Base-by-base conservation (phyloP, 2,888 invertebrate species). In the Chirona hameri region DNA sequence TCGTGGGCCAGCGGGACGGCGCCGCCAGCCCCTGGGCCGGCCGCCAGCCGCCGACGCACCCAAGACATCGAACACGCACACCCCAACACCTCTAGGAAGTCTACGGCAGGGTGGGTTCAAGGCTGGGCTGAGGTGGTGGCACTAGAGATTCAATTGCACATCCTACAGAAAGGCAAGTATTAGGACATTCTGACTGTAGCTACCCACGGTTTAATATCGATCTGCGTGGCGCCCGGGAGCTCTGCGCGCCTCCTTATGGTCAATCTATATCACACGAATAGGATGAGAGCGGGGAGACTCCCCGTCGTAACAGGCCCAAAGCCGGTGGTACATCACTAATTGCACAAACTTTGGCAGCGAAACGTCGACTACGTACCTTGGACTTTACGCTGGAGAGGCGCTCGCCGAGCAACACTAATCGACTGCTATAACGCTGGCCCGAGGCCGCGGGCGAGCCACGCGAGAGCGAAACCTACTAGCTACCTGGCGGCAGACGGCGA, bases 301-400 rank as follows among this genome's bases (percentile, higher is more conserved):
- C 76, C 76, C 76, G 72, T 39, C 27, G n/a, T 27, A 76, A 76
- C 76, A 76, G 76, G 76, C 46, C 46, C 76, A 46, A 46, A 76
- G 76, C 76, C 76, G 46, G 76, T 76, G 76, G 76, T 76, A 76
- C 46, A 18, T 76, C 39, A 46, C 76, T 76, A 76, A 76, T 76
- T 76, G 76, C 76, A 76, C 76, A 76, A 76, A 76, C 76, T 76
- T 76, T 76, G 76, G 76, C 76, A 76, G 76, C 76, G 21, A 76
- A 76, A 76, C 76, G 39, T 76, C 76, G 39, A 46, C 76, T 76
- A 76, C 39, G 12, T 76, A 76, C 76, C 76, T 46, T 46, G 46
- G 46, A 76, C 76, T 76, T 24, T 15, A 76, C 46, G 39, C 76
- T 24, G 24, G 31, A 24, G 76, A 76, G 27, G 21, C 46, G 46